Conservation (phyloP, 2,888 invertebrate genomes). For the Sesia apiformis region DNA sequence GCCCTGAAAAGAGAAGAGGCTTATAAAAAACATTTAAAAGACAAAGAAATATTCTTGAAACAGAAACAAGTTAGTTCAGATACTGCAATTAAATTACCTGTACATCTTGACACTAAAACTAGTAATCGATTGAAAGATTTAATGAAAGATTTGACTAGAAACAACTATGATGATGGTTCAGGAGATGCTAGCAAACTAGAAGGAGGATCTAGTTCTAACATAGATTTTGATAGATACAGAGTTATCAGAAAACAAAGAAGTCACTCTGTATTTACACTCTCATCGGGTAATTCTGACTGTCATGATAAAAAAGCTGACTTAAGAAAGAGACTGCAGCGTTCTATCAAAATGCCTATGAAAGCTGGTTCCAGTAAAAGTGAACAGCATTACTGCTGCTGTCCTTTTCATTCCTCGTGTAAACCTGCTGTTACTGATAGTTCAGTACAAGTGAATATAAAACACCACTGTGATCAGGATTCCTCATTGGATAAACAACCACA, state of each 20-base stretch:
- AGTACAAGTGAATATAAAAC: slow-evolving; percentile 43
- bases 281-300: slow-evolving; percentile 45
- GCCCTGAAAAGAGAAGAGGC: slow-evolving; percentile 51
- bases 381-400: slow-evolving; percentile 41
- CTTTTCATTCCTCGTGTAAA: slow-evolving; percentile 30
- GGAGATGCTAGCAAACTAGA: slow-evolving; percentile 65
- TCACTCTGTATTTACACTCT: slow-evolving; percentile 62
- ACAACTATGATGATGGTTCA: slow-evolving; percentile 61
- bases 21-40: slow-evolving; percentile 50
- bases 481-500: not conserved
- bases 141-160: slow-evolving; percentile 58
- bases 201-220: slow-evolving; percentile 34
- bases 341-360: slow-evolving; percentile 25
- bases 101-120: slow-evolving; percentile 24
- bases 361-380: slow-evolving; percentile 26
- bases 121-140: slow-evolving; percentile 45
- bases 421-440: slow-evolving; percentile 41
- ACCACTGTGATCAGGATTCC: slow-evolving; percentile 11
- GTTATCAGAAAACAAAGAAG: slow-evolving; percentile 39
- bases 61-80: slow-evolving; percentile 53
- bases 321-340: slow-evolving; percentile 33
- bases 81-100: slow-evolving; percentile 27
- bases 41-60: slow-evolving; percentile 58
- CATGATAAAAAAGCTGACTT: slow-evolving; percentile 30
- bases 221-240: slow-evolving; percentile 21